A percentile compares a stretch with the other conserved stretches of the same genome.
phyloP scores from a whole-genome alignment of 2,888 invertebrate species.

The Caenorhabditis wallacei region DNA sequence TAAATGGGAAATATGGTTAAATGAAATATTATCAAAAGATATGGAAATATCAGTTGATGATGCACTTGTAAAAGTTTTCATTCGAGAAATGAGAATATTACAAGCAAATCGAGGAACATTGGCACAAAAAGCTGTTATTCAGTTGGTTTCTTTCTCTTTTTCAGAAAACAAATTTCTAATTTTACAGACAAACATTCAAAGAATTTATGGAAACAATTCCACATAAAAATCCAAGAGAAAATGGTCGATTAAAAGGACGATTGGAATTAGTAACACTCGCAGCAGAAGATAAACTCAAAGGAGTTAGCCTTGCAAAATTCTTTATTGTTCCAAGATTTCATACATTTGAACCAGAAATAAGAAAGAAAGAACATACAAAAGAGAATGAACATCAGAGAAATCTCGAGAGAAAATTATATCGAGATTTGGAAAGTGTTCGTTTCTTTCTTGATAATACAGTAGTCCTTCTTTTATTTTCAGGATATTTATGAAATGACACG shows the following conservation, averaged over 20 bases:
- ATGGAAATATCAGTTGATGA: background rate
- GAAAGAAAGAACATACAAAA: background rate
- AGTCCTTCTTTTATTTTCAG: background rate
- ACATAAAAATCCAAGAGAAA: background rate
- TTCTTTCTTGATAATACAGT: background rate
- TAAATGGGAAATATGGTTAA: conserved; percentile 33
- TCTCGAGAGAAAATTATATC: background rate
- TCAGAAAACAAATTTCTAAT: background rate
- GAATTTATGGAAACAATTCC: conserved; percentile 21
- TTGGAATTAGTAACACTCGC: conserved; percentile 40
- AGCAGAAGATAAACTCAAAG: conserved; percentile 15
- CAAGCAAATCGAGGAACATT: conserved; percentile 7
- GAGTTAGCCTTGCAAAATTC: conserved; percentile 36
- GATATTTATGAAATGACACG: conserved; percentile 13
- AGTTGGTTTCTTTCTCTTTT: conserved; percentile 14
- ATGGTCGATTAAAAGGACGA: background rate
- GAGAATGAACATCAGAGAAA: background rate
- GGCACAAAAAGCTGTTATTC: background rate
- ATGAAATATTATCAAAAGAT: background rate
- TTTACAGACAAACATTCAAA: background rate
- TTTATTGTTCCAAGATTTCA: conserved; percentile 43
- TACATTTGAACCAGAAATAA: conserved; percentile 26
- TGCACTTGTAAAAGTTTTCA: conserved; percentile 10
- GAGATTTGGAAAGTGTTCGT: background rate
- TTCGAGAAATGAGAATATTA: conserved; percentile 14